Conservation (phyloP, 2,888 invertebrate species). For the Habrosyne pyritoides region DNA sequence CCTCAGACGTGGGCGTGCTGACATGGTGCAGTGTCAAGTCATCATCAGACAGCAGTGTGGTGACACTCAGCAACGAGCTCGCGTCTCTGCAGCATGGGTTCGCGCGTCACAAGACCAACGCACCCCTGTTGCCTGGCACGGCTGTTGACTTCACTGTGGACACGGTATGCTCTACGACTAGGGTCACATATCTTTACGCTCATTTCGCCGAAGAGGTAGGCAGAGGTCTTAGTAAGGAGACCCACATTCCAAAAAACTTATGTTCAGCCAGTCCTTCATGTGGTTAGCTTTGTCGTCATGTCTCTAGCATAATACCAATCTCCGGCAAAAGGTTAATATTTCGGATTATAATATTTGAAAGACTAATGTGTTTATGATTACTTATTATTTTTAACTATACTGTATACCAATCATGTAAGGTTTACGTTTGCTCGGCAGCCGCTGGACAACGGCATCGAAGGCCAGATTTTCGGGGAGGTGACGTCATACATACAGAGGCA, state of each 20-base stretch:
- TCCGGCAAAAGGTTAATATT: no score
- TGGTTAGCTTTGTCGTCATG: no score
- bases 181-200: no score
- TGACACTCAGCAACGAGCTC: conserved; percentile 67
- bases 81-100: conserved; percentile 50
- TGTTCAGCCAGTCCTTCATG: no score
- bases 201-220: no score
- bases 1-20: conserved; percentile 83
- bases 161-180: conserved; percentile 70
- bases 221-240: no score
- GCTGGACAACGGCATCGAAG: conserved; percentile 80
- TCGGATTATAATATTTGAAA: no score
- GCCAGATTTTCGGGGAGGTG: conserved; percentile 72
- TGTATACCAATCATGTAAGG: background rate
- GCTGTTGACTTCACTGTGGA: conserved; percentile 79
- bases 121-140: conserved; percentile 72
- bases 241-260: no score
- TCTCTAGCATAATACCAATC: no score
- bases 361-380: no score
- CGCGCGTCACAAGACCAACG: conserved; percentile 37
- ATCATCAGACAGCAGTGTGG: conserved; percentile 68
- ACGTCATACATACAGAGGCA: conserved; percentile 81
- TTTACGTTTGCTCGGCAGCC: conserved; percentile 53
- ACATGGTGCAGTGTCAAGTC: conserved; percentile 84
- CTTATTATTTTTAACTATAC: no score